Conservation (phyloP, 2,113 vertebrate genomes). For the Phylloscopus trochilus region DNA sequence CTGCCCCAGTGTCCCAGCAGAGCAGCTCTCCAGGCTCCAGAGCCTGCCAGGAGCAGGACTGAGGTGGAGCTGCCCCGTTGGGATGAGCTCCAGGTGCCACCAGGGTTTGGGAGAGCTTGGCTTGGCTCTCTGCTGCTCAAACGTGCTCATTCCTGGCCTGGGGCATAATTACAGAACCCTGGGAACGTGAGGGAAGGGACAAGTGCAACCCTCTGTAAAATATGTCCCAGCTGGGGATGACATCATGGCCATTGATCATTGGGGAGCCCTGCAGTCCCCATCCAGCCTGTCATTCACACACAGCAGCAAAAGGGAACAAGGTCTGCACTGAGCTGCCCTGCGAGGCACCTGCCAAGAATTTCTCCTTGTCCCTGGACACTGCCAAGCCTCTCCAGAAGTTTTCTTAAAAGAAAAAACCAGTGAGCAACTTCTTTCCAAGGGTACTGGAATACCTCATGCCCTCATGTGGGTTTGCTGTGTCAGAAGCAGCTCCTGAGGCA, state of each 20-base stretch:
- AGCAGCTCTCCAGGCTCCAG: background rate
- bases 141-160: background rate
- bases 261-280: background rate
- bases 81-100: background rate
- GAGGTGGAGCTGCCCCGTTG: background rate
- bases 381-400: background rate
- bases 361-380: background rate
- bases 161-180: background rate
- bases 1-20: background rate
- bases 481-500: background rate
- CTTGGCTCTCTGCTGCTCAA: background rate
- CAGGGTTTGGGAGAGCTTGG: accelerated
- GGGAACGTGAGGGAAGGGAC: background rate
- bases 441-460: background rate
- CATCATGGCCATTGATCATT: background rate
- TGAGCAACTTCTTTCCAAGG: background rate
- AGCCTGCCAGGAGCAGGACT: background rate
- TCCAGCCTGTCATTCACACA: background rate
- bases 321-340: background rate
- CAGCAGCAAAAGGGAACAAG: background rate
- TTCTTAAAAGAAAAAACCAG: background rate
- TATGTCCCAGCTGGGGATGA: background rate
- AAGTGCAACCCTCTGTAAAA: background rate
- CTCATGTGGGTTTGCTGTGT: background rate
- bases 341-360: background rate